phyloP scores from a whole-genome alignment of 2,888 invertebrate genomes.

The Nephrotoma appendiculata region DNA sequence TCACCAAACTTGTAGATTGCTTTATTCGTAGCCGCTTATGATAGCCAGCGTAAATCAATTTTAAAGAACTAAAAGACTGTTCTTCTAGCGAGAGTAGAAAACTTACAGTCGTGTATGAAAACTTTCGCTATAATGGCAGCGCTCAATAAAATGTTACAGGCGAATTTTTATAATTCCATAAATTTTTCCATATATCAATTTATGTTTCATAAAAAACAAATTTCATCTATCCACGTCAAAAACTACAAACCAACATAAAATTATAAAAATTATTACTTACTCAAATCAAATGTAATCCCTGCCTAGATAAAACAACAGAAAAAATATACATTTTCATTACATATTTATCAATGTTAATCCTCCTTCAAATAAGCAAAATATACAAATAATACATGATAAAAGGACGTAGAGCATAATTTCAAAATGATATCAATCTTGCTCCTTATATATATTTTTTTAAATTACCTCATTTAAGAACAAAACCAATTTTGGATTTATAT shows the following conservation, averaged over 20 bases:
- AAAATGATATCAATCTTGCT: not conserved
- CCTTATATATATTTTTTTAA: not conserved
- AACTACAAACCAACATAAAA: not conserved
- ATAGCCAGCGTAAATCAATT: too few relatives aligned
- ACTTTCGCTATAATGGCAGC: too few relatives aligned
- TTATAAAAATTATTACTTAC: not conserved
- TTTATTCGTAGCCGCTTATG: too few relatives aligned
- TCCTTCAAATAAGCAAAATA: not conserved
- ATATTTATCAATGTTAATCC: not conserved
- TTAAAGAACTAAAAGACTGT: too few relatives aligned
- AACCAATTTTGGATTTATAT: not conserved
- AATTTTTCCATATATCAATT: too few relatives aligned
- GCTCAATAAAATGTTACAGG: too few relatives aligned
- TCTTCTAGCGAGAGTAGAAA: too few relatives aligned
- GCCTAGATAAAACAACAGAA: not conserved
- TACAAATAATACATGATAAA: not conserved
- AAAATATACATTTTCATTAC: not conserved
- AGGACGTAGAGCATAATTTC: not conserved
- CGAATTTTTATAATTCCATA: too few relatives aligned
- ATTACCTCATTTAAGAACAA: not conserved
- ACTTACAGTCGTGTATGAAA: too few relatives aligned
- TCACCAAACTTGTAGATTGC: too few relatives aligned
- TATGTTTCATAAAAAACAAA: too few relatives aligned
- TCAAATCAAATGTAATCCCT: not conserved
- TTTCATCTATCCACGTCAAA: not conserved